Percentiles rank a stretch among this genome's conserved stretches.
phyloP scores from a whole-genome alignment of 2,888 invertebrate species.

The Caradrina kadenii region DNA sequence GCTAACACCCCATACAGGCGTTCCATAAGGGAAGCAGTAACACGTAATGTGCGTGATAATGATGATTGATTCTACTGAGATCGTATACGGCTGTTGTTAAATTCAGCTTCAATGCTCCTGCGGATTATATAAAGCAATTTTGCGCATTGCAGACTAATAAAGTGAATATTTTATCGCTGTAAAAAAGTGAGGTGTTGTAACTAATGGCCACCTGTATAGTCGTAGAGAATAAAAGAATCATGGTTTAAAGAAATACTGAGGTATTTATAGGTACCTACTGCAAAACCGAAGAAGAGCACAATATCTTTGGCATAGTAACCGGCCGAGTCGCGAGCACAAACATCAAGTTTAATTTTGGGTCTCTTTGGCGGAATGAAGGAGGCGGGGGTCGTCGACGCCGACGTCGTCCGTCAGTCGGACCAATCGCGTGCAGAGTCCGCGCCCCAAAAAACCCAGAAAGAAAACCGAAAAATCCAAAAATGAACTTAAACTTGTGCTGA shows the following conservation, averaged over 20 bases:
- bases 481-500: no score
- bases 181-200: constrained; percentile 1
- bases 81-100: constrained; percentile 40
- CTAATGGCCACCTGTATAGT: constrained; percentile 6
- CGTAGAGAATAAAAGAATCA: neutral
- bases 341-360: no score
- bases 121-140: constrained; percentile 63
- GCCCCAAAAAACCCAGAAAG: no score
- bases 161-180: constrained; percentile 59
- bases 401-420: no score
- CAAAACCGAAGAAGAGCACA: no score
- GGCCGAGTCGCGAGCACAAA: no score
- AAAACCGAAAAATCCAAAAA: no score
- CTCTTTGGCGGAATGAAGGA: no score
- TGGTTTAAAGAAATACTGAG: neutral
- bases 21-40: constrained; percentile 36
- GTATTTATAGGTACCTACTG: neutral
- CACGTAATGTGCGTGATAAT: constrained; percentile 57
- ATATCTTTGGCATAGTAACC: neutral
- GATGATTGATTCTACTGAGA: constrained; percentile 55
- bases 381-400: no score
- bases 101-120: constrained; percentile 49
- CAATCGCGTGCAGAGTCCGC: no score
- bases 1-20: constrained; percentile 34
- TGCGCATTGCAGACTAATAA: constrained; percentile 58